These are phyloP conservation scores for Nebria ingens DNA, from an alignment of 1,140 invertebrate genomes.

Conservation along the genomic window DNA sequence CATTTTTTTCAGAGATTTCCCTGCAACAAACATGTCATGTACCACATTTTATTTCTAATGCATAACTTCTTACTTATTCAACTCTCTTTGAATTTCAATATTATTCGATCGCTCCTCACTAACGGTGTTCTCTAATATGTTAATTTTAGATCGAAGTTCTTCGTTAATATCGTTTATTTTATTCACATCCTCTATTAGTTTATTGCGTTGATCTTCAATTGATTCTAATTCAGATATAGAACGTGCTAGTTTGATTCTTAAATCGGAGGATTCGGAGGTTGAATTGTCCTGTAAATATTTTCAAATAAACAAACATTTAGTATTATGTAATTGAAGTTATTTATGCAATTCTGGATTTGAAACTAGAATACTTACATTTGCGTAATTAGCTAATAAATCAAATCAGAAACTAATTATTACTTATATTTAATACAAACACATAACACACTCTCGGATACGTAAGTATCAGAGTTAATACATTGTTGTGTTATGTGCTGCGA, in stretches of 20 bases:
- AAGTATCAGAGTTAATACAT: too few species aligned
- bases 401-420: too few species aligned
- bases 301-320: too few species aligned
- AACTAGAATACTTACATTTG: too few species aligned
- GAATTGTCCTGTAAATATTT: conserved; percentile 19
- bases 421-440: too few species aligned
- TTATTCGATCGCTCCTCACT: conserved; percentile 29
- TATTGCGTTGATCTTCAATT: conserved; percentile 27
- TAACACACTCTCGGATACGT: too few species aligned
- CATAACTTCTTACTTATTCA: conserved; percentile 29
- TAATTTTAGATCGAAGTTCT: conserved; percentile 25
- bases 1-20: conserved; percentile 64
- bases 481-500: too few species aligned
- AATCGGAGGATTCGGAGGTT: conserved; percentile 28
- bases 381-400: too few species aligned
- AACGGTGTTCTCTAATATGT: conserved; percentile 30
- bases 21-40: conserved; percentile 25
- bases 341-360: too few species aligned
- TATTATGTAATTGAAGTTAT: too few species aligned
- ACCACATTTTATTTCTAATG: background rate
- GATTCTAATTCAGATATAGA: conserved; percentile 29
- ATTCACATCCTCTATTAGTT: conserved; percentile 27
- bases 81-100: conserved; percentile 31
- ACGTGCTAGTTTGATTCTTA: conserved; percentile 31
- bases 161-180: conserved; percentile 26